Base-by-base conservation (phyloP, 2,888 invertebrate species). In the Autographa gamma region DNA sequence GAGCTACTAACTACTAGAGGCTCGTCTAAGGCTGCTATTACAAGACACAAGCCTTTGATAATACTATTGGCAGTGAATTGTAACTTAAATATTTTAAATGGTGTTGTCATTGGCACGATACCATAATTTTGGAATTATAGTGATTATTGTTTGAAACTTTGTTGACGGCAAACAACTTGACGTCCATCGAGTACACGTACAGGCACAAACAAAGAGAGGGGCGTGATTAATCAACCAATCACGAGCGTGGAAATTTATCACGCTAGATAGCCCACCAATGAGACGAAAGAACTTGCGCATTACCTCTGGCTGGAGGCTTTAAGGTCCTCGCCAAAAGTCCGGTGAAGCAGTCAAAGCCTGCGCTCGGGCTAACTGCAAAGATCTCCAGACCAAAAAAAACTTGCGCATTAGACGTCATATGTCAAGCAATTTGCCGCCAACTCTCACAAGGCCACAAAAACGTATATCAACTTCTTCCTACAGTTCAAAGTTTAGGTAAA, bases 51-150 rank as follows among this genome's bases (percentile, higher is more conserved):
- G 60, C 76, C 78, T 67, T 70, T 71, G 66, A 60, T 78, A 76
- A 78, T 63, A 80, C 70, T 78, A 80, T 80, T 78, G 80, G 80
- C 80, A 80, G 80, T 80, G 79, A 68, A 64, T 70, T 60, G 54
- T 78, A 80, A 80, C 78, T 73, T 73, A 70, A 75, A 81, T 73
- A 73, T 70, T 61, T 60, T 70, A 73, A 60, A 71, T 58, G 68
- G 63, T 75, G 66, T 76, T 69, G 32, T 79, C 31, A n/a, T 58
- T 66, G 75, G 71, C 79, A 80, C 79, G 68, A 76, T 31, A 66
- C 41, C 60, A 38, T 65, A 65, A 43, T 76, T 74, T 59, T 59
- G 69, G 73, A 66, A 71, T 68, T 58, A 63, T 60, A 56, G 2
- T 73, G 58, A 64, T 18, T 43, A 16, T 43, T 43, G 43, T 43